Percentiles rank a stretch among this genome's conserved stretches.
phyloP scores from a whole-genome alignment of 2,113 vertebrate genomes.

The Physeter macrocephalus region DNA sequence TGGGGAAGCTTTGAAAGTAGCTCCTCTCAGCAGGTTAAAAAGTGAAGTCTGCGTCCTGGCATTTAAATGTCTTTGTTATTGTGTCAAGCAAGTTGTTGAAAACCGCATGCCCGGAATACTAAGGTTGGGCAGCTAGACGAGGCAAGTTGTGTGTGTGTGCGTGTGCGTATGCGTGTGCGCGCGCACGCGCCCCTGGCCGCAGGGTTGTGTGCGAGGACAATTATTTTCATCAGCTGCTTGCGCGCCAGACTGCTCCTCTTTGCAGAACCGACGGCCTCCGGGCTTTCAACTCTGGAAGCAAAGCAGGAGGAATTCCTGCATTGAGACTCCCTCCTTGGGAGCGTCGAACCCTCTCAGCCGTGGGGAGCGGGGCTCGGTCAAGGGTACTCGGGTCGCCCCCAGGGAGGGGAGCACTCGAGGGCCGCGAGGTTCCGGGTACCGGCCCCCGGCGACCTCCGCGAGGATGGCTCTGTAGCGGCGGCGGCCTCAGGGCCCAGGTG shows the following conservation, averaged over 20 bases:
- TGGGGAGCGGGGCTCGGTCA: neutral
- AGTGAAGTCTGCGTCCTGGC: slow-evolving; percentile 38
- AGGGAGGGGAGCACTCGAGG: neutral
- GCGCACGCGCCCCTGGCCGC: neutral
- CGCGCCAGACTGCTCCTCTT: slow-evolving; percentile 28
- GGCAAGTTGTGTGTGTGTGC: neutral
- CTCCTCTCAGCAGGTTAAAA: slow-evolving; percentile 61
- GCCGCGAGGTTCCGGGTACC: neutral
- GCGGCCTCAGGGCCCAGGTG: neutral
- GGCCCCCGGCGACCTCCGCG: neutral
- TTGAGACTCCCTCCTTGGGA: neutral
- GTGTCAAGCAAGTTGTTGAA: slow-evolving; percentile 49
- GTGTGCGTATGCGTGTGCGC: neutral
- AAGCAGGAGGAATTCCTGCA: slow-evolving; percentile 18
- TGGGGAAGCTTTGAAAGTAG: slow-evolving; percentile 50
- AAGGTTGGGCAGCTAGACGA: slow-evolving; percentile 16
- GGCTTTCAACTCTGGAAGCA: slow-evolving; percentile 14
- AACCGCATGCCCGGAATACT: slow-evolving; percentile 22
- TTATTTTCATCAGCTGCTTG: slow-evolving; percentile 36
- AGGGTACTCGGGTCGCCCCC: neutral
- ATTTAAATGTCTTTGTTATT: slow-evolving; percentile 60
- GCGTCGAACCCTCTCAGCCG: neutral
- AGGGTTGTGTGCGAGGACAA: neutral
- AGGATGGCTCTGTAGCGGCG: neutral
- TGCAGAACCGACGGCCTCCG: slow-evolving; percentile 7